Percentiles rank a stretch among this genome's conserved stretches.
phyloP scores from a whole-genome alignment of 2,797 vertebrate genomes.

The Pseudopleuronectes americanus region DNA sequence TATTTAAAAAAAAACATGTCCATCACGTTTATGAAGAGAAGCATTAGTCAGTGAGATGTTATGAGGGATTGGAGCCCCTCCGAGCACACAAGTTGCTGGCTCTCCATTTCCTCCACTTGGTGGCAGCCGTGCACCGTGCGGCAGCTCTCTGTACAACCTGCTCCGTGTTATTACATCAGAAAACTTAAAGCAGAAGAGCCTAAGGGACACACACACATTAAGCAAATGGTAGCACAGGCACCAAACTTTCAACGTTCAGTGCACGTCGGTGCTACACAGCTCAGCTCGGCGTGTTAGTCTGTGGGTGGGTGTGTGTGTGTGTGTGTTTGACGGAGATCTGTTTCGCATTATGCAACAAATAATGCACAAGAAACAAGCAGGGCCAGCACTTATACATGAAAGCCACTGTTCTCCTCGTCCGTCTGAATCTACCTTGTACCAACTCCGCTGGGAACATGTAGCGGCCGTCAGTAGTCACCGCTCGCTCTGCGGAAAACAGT shows the following conservation, averaged over 20 bases:
- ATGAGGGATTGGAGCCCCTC: constrained; percentile 28
- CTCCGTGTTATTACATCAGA: constrained; percentile 76
- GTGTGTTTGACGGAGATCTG: constrained; percentile 19
- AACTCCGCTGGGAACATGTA: constrained; percentile 91
- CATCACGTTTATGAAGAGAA: constrained; percentile 37
- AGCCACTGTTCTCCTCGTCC: constrained; percentile 24
- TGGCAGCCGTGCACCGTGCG: constrained; percentile 59
- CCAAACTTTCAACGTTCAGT: constrained; percentile 27
- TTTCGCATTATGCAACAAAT: constrained; percentile 55
- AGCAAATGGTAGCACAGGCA: constrained; percentile 70
- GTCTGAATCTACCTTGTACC: constrained; percentile 88
- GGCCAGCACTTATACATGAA: constrained; percentile 17
- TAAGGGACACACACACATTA: constrained; percentile 71
- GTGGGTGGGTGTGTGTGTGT: constrained; percentile 40
- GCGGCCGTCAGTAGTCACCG: constrained; percentile 92
- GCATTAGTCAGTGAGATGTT: constrained; percentile 32
- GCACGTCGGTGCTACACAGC: constrained; percentile 20
- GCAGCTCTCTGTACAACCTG: constrained; percentile 63
- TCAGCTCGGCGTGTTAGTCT: constrained; percentile 44
- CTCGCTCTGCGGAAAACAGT: constrained; percentile 89
- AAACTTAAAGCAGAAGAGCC: constrained; percentile 74
- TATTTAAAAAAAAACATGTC: not conserved
- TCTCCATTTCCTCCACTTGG: constrained; percentile 66
- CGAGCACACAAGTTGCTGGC: constrained; percentile 1
- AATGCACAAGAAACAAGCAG: constrained; percentile 60